Conservation (phyloP, 2,888 invertebrate genomes). For the Dioctria rufipes region DNA sequence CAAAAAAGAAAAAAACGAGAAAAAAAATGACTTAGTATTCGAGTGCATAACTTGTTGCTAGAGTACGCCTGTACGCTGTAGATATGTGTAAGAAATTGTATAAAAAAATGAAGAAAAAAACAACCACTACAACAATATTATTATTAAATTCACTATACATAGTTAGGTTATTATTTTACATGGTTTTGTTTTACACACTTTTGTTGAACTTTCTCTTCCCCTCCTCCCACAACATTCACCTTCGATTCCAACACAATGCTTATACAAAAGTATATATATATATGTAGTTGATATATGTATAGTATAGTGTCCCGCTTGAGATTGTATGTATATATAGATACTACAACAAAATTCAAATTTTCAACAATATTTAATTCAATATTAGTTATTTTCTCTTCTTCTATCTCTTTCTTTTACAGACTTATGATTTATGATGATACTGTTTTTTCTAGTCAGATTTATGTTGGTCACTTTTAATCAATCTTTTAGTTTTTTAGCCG, state of each 20-base stretch:
- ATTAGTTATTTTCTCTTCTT: background rate
- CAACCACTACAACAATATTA: background rate
- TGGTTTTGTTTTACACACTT: slow-evolving; percentile 27
- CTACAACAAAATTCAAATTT: no score
- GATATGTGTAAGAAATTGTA: slow-evolving; percentile 34
- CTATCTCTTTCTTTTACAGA: background rate
- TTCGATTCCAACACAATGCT: background rate
- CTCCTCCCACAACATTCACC: background rate
- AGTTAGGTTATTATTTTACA: slow-evolving; percentile 40
- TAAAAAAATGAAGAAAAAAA: slow-evolving; percentile 18
- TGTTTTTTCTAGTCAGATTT: slow-evolving; percentile 53
- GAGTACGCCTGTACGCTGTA: slow-evolving; percentile 31
- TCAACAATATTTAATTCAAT: background rate
- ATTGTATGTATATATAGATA: no score
- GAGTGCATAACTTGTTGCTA: slow-evolving; percentile 36
- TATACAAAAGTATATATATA: no score
- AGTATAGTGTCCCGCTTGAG: no score
- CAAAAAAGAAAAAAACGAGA: background rate
- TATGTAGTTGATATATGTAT: no score
- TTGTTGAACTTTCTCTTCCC: background rate
- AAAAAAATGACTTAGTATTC: slow-evolving; percentile 24
- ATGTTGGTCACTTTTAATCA: slow-evolving; percentile 23
- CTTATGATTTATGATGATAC: slow-evolving; percentile 51
- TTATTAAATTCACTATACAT: background rate
- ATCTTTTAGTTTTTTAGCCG: slow-evolving; percentile 5